Base-by-base conservation (phyloP, 2,797 vertebrate genomes). In the Tapera naevia region DNA sequence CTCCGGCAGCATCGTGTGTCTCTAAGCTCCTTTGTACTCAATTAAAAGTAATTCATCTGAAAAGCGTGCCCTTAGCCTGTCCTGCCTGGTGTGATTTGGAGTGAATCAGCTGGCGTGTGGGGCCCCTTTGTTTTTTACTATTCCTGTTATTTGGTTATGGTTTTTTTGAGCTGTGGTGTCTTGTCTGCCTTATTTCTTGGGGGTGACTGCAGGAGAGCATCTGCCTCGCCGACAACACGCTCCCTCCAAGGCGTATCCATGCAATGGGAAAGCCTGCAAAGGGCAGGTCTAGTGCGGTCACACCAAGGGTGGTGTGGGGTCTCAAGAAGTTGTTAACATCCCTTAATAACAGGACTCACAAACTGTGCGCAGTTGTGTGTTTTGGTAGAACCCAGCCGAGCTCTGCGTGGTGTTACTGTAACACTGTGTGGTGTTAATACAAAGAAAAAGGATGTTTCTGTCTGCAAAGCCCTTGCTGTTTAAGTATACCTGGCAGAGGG, bases 41-140 rank as follows among this genome's bases (percentile, higher is more conserved):
- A 94, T 96, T 93, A 93, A 94, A 96, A 95, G 91, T 73, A 94
- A 93, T 95, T 95, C 61, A 16, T 43, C 45, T 37, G 76, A 86
- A 90, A 93, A 94, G 45, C 88, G 3, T 57, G 69, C 90, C 92
- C 79, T 51, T 16, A 51, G 72, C 93, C 50, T 25, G 54, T 71
- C 83, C 86, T 62, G 74, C 79, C 60, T 22, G 67, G 8, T 28
- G 64, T 18, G 50, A 53, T 58, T 50, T 11, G 85, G 86, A 41
- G 67, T 13, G 7, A 79, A 92, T 71, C 86, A 69, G 85, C 71
- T 78, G 58, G 69, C 12, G 37, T 5, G 15, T 9, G 76, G 66
- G 73, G 60, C 69, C 72, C 60, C 24, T 78, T 15, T 23, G 19
- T 53, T 79, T 94, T 35, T 58, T 46, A 2, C 48, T 60, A 17